Evolutionary conservation across 2,113 vertebrate genomes (phyloP), one percentile per base, ranked within the genome.

Genomic region (Nothocercus nigrocapillus): DNA sequence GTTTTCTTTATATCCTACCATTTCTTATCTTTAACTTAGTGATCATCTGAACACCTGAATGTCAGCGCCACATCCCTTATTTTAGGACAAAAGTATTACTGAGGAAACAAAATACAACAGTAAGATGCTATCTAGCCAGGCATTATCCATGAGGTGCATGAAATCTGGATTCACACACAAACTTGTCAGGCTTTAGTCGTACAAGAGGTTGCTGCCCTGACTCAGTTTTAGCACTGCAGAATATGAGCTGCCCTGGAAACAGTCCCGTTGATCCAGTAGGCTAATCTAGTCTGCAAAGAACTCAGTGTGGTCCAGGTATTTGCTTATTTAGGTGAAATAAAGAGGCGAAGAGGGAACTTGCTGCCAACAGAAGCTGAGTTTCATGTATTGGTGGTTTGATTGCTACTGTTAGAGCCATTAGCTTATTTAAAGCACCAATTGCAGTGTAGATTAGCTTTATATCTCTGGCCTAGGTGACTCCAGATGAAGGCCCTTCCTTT

Each of bases 271-370:
- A 27, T 22, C 9, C 27, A 49, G 22, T 36, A 49, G 61, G 25
- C 38, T 45, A 4, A 32, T 24, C 30, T 28, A 51, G 40, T 45
- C 45, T 34, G 45, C 32, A 38, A 9, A 38, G 53, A 54, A 27
- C 64, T 82, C 2, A 1, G 11, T 0, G 0, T 9, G 28, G 18
- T 40, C 53, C 54, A 34, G 76, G 13, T 27, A 9, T 51, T 67
- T 59, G 17, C 25, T 67, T 87, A 34, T 62, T 87, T 53, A 5
- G 27, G 6, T 18, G 58, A 66, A 27, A 19, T 8, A 42, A 86
- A 56, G 53, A 67, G 4, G 44, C 12, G 53, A 14, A 21, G 19
- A 7, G 24, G 40, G 7, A 27, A 1, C 13, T 63, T 78, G 8
- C 14, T 82, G 58, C 24, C 72, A 19, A 54, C 88, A 62, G n/a